Base-by-base conservation (phyloP, 2,888 invertebrate genomes). In the Congeria kusceri region DNA sequence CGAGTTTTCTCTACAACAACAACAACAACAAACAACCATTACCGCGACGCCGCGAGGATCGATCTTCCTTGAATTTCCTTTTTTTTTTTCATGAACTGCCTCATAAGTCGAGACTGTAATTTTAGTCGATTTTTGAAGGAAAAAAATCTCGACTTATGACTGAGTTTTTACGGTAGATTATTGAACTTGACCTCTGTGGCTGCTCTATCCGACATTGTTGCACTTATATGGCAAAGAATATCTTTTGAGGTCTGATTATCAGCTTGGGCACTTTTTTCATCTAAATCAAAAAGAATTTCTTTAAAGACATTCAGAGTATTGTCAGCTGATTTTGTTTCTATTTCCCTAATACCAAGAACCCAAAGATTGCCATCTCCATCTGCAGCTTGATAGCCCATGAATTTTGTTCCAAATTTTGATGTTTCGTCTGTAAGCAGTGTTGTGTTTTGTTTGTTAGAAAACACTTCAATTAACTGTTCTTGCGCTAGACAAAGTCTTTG, bases 171-270 rank as follows among this genome's bases (percentile, higher is more conserved):
- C n/a, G n/a, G n/a, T 28, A 80, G 47, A 2, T 29, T 9, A 61
- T 80, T 77, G 59, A 68, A 77, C 56, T 76, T 68, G 15, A 68
- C 32, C 25, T 76, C 80, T 27, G 72, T 68, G 0, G 80, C 76
- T 9, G 72, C 76, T 20, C 76, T 44, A 39, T 76, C 80, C 27
- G 77, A 80, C 53, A 80, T 53, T 7, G 73, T 77, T 3, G 70
- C 73, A 18, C 47, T 47, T 32, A 73, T 80, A 32, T 80, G 69
- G 49, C 59, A 39, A 29, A 80, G 44, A 28, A 80, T 69, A n/a
- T 59, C 23, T 59, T 59, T 73, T 4, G 80, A 80, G 20, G 58
- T 62, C 66, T 74, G 46, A 74, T 61, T 71, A 25, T 58, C 46
- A 18, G 20, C 44, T 4, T 25, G 23, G 1, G 18, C 11, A 56